Conservation (phyloP, 2,797 vertebrate species). For the Moxostoma hubbsi region DNA sequence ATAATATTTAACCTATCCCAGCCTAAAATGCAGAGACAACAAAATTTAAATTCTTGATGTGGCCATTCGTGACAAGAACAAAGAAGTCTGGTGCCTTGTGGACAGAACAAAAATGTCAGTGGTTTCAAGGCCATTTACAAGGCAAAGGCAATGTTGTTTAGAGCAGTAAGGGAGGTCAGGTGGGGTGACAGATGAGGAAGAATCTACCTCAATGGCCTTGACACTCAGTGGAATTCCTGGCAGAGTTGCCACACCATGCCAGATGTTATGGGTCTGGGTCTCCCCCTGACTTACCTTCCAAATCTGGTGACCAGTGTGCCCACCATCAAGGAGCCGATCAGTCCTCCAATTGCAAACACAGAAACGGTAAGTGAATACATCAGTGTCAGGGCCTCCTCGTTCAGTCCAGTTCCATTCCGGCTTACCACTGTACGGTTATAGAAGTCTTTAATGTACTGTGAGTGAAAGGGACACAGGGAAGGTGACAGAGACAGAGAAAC, state of each 20-base stretch:
- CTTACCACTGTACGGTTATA: conserved; percentile 83
- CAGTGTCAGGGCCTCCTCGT: conserved; percentile 74
- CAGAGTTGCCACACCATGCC: conserved; percentile 48
- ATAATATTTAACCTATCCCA: too few relatives aligned
- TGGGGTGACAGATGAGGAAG: conserved; percentile 54
- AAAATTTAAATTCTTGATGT: background rate
- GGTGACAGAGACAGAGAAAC: conserved; percentile 1
- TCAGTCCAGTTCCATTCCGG: conserved; percentile 78
- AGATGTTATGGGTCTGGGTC: conserved; percentile 57
- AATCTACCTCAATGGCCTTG: conserved; percentile 42
- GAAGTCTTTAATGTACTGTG: conserved; percentile 89
- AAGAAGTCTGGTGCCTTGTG: conserved; percentile 14
- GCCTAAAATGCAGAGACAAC: too few relatives aligned
- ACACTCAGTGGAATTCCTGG: conserved; percentile 52
- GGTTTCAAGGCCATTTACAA: conserved; percentile 49
- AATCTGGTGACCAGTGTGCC: conserved; percentile 83
- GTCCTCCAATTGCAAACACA: conserved; percentile 86
- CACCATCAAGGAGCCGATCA: conserved; percentile 85
- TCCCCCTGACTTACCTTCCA: conserved; percentile 80
- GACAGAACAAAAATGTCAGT: conserved; percentile 37
- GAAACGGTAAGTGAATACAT: conserved; percentile 90
- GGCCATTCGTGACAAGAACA: conserved; percentile 7
- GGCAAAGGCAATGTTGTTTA: conserved; percentile 46
- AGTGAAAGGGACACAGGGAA: conserved; percentile 11
- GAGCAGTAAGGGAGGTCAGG: conserved; percentile 43